A percentile compares a stretch with the other conserved stretches of the same genome.
These are phyloP conservation scores for Sylvilagus bachmani DNA, from an alignment of 2,113 vertebrate genomes.

Conservation along the genomic window DNA sequence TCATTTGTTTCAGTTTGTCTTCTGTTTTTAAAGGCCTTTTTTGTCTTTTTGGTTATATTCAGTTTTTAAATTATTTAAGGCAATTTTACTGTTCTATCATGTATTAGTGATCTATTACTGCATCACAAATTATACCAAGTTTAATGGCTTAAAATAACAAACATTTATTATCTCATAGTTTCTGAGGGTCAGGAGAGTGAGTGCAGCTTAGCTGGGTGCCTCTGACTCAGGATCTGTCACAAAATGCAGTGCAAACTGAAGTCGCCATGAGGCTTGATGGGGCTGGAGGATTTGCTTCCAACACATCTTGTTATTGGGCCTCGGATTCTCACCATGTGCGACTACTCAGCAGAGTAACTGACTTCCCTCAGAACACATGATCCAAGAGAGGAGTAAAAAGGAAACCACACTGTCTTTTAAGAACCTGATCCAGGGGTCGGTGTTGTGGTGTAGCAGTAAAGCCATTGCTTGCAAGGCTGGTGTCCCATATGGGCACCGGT, in stretches of 20 bases:
- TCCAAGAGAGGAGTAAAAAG: background rate
- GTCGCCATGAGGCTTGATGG: background rate
- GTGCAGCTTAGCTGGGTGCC: background rate
- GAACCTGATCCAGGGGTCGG: background rate
- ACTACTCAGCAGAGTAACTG: background rate
- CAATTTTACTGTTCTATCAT: conserved; percentile 31
- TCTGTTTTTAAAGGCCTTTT: conserved; percentile 53
- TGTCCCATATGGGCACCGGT: too few species aligned
- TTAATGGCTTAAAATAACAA: conserved; percentile 30
- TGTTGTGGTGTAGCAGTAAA: too few species aligned
- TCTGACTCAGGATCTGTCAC: conserved; percentile 1
- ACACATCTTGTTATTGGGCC: background rate
- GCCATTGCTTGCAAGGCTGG: too few species aligned
- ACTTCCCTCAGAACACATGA: background rate
- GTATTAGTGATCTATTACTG: background rate
- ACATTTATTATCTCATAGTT: conserved; percentile 25
- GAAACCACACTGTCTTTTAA: conserved; percentile 7
- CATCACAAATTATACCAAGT: conserved; percentile 39
- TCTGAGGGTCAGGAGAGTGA: background rate
- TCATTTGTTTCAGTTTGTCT: conserved; percentile 37
- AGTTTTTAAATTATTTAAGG: conserved; percentile 64
- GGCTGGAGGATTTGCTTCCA: background rate
- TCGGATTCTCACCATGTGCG: background rate
- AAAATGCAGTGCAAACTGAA: background rate
- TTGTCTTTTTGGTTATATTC: conserved; percentile 28